Percentiles rank a stretch among this genome's conserved stretches.
Conservation (phyloP, 2,797 vertebrate genomes). For the Myotis myotis region DNA sequence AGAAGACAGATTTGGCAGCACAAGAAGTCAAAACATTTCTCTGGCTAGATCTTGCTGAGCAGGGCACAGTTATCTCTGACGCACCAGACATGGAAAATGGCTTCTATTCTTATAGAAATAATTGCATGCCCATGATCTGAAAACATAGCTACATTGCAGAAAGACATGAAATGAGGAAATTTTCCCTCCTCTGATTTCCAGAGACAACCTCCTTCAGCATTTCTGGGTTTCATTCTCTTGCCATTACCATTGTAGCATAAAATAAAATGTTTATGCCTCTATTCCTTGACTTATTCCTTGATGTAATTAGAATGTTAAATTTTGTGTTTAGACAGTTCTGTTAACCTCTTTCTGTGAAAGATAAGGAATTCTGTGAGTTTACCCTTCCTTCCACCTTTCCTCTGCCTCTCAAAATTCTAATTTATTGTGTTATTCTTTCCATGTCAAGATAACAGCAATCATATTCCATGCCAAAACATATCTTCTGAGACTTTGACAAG, state of each 20-base stretch:
- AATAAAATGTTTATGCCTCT: slow-evolving; percentile 22
- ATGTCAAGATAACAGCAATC: background rate
- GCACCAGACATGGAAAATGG: background rate
- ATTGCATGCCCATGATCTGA: background rate
- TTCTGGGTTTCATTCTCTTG: background rate
- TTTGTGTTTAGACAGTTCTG: background rate
- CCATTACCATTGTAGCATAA: background rate
- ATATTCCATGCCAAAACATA: background rate
- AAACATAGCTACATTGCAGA: background rate
- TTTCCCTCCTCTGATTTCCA: background rate
- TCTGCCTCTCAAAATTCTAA: background rate
- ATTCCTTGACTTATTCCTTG: background rate
- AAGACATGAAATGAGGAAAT: background rate
- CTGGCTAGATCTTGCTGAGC: slow-evolving; percentile 18
- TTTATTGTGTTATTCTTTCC: background rate
- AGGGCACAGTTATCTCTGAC: slow-evolving; percentile 52
- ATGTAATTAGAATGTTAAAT: background rate
- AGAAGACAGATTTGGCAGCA: background rate
- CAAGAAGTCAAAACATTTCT: slow-evolving; percentile 59
- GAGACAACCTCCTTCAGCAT: background rate
- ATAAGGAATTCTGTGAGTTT: background rate
- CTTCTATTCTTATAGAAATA: slow-evolving; percentile 32
- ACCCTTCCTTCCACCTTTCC: background rate
- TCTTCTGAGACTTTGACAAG: background rate
- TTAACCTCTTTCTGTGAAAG: background rate